Percentiles rank a stretch among this genome's conserved stretches.
Conservation (phyloP, 2,113 vertebrate species). For the Vombatus ursinus region DNA sequence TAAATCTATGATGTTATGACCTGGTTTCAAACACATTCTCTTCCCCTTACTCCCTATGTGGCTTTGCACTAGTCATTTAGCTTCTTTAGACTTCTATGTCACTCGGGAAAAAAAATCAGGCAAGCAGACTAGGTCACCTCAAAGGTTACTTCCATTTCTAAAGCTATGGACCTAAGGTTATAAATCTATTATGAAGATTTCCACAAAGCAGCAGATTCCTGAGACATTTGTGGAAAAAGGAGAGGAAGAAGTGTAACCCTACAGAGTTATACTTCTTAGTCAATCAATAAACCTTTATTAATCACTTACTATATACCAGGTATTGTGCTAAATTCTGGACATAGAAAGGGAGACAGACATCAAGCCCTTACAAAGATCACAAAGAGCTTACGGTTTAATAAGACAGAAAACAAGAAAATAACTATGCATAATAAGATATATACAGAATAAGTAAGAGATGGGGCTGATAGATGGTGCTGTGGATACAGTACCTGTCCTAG, state of each 20-base stretch:
- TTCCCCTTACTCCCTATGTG: background rate
- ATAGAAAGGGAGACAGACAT: background rate
- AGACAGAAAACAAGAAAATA: background rate
- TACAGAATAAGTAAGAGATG: background rate
- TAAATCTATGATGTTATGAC: background rate
- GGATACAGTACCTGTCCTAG: too few relatives aligned
- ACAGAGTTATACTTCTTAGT: background rate
- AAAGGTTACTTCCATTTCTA: background rate
- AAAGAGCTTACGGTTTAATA: background rate
- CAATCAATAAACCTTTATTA: background rate
- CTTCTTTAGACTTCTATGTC: background rate
- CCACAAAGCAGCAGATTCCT: background rate
- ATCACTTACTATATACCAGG: background rate
- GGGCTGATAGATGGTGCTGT: too few relatives aligned
- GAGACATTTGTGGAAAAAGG: background rate
- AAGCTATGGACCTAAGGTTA: background rate
- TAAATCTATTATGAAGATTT: background rate
- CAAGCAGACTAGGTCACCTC: background rate
- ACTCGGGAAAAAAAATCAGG: background rate
- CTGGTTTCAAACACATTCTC: background rate
- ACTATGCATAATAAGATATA: background rate
- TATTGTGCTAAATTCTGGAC: background rate
- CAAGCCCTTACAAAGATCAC: background rate
- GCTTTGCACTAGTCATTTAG: background rate
- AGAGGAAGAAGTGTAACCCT: background rate